Evolutionary conservation across 2,797 vertebrate genomes (phyloP).

Genomic region (Benthosema pterotum): DNA sequence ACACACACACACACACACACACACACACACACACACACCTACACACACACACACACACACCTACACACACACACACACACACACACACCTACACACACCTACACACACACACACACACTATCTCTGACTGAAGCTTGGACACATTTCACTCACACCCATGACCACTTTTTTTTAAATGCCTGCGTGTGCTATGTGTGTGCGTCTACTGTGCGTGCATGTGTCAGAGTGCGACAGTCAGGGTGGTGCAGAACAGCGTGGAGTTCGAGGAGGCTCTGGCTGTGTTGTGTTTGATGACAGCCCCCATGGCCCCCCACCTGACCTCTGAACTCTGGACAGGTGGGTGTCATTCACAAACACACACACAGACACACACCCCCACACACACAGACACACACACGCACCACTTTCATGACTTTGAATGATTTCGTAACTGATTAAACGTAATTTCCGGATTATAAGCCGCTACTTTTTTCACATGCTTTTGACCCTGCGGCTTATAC

Average conservation of each 20-base stretch:
- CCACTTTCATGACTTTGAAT: too few species aligned
- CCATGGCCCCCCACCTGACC: constrained; percentile 91
- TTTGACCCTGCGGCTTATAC: too few species aligned
- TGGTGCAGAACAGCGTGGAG: constrained; percentile 88
- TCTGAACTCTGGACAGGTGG: constrained; percentile 98
- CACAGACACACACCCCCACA: neutral
- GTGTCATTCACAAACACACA: constrained; percentile 16
- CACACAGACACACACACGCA: neutral
- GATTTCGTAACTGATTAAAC: too few species aligned
- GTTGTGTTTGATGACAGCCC: constrained; percentile 88
- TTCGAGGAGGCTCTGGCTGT: constrained; percentile 91
- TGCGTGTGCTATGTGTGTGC: constrained; percentile 10
- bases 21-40: neutral
- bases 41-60: neutral
- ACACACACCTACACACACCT: constrained; percentile 37
- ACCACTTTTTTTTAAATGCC: constrained; percentile 22
- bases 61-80: neutral
- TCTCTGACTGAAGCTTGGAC: neutral
- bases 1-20: too few species aligned
- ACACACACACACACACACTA: neutral
- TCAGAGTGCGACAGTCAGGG: constrained; percentile 81
- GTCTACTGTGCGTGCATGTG: constrained; percentile 8
- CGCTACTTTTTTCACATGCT: too few species aligned
- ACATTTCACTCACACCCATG: too few species aligned
- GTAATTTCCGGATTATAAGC: too few species aligned